A percentile compares a stretch with the other conserved stretches of the same genome.
These are phyloP conservation scores for Prosapia bicincta DNA, from an alignment of 2,888 invertebrate genomes.

Conservation along the genomic window DNA sequence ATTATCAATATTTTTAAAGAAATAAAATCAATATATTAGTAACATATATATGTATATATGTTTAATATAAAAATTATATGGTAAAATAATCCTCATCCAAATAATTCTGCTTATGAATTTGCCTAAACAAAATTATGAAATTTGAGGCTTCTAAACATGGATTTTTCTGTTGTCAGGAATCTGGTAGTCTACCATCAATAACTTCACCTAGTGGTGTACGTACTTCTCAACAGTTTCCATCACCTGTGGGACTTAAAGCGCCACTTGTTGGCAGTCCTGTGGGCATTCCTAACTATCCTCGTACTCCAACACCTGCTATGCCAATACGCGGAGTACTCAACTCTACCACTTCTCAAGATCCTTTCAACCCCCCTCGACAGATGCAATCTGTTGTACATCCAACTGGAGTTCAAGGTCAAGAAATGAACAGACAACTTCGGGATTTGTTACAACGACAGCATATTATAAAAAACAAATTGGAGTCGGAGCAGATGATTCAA, in stretches of 20 bases:
- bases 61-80: no score
- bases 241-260: constrained; percentile 4
- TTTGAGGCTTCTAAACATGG: no score
- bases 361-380: constrained; percentile 22
- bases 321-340: constrained; percentile 1
- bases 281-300: not conserved
- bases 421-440: constrained; percentile 70
- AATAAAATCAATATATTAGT: no score
- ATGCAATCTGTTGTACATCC: constrained; percentile 33
- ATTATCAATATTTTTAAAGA: no score
- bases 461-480: constrained; percentile 43
- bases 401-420: constrained; percentile 39
- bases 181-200: constrained; percentile 10
- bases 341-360: constrained; percentile 20
- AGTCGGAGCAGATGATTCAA: constrained; percentile 14
- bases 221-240: constrained; percentile 3
- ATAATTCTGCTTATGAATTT: no score
- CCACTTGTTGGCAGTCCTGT: not conserved
- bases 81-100: no score
- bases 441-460: constrained; percentile 78
- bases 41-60: no score
- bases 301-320: not conserved
- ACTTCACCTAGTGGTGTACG: constrained; percentile 16
- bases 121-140: no score
- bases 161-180: constrained; percentile 11